Evolutionary conservation across 2,888 invertebrate genomes (phyloP).

Genomic region (Nebria brevicollis): DNA sequence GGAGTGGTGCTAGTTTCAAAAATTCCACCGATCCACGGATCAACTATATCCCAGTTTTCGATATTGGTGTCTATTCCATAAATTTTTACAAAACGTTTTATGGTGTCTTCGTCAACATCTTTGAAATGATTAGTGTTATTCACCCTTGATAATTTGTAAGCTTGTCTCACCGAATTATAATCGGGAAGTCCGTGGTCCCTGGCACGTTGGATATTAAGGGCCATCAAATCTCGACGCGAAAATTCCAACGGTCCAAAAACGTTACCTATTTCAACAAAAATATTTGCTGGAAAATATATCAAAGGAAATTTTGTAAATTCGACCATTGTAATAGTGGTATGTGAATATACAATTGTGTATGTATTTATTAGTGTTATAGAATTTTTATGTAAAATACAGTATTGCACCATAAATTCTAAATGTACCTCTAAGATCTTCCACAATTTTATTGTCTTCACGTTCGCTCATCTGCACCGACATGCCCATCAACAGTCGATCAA

Average conservation of each 20-base stretch:
- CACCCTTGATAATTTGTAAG: slow-evolving; percentile 61
- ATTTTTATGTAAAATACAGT: not conserved
- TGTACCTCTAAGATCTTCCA: slow-evolving; percentile 68
- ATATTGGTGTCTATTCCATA: slow-evolving; percentile 54
- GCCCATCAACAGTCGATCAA: slow-evolving; percentile 68
- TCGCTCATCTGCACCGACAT: slow-evolving; percentile 67
- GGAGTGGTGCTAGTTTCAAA: slow-evolving; percentile 66
- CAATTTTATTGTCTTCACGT: slow-evolving; percentile 67
- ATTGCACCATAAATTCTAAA: not conserved
- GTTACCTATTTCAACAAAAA: slow-evolving; percentile 51
- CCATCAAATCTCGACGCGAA: slow-evolving; percentile 69
- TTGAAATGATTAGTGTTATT: slow-evolving; percentile 55
- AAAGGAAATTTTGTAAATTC: no score
- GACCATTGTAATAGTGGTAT: no score
- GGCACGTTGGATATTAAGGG: slow-evolving; percentile 68
- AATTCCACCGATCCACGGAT: slow-evolving; percentile 69
- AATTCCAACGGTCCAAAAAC: slow-evolving; percentile 70
- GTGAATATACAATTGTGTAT: no score
- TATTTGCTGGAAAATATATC: no score
- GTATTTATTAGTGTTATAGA: no score
- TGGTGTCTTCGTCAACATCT: slow-evolving; percentile 46
- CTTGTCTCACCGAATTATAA: slow-evolving; percentile 68
- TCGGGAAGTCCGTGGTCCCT: slow-evolving; percentile 70
- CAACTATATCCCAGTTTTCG: slow-evolving; percentile 62
- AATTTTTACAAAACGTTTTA: slow-evolving; percentile 53